These are phyloP conservation scores for Pseudomyrmex sp. DNA, from an alignment of 1,140 invertebrate genomes.

Conservation along the genomic window DNA sequence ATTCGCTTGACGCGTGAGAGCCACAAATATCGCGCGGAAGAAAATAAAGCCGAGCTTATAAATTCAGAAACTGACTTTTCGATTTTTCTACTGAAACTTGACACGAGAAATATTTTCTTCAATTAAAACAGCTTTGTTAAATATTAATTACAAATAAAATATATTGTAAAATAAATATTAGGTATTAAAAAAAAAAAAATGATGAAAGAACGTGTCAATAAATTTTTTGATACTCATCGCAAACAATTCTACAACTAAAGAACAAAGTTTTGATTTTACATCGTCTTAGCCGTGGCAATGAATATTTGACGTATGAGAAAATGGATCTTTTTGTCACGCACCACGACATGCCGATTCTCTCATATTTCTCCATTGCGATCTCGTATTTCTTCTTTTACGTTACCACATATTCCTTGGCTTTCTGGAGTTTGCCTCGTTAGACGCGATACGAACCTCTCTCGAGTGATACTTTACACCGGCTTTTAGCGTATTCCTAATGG, in stretches of 20 bases:
- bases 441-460: constrained; percentile 30
- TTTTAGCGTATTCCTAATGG: constrained; percentile 49
- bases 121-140: not conserved
- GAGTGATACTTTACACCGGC: constrained; percentile 55
- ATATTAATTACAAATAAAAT: not conserved
- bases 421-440: not conserved
- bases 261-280: constrained; percentile 6
- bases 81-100: no score
- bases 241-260: not conserved
- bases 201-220: not conserved
- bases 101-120: not conserved
- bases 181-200: not conserved
- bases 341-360: constrained; percentile 12
- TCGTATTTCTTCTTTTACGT: constrained; percentile 42
- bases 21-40: not conserved
- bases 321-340: constrained; percentile 17
- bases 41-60: constrained; percentile 1
- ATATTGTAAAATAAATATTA: not conserved
- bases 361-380: constrained; percentile 10
- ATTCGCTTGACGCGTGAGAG: constrained; percentile 32
- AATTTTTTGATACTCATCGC: not conserved
- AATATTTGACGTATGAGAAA: constrained; percentile 38
- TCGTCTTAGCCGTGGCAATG: not conserved
- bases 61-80: no score
- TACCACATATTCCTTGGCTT: constrained; percentile 35